Conservation (phyloP, 2,113 vertebrate species). For the Lophura nycthemera region DNA sequence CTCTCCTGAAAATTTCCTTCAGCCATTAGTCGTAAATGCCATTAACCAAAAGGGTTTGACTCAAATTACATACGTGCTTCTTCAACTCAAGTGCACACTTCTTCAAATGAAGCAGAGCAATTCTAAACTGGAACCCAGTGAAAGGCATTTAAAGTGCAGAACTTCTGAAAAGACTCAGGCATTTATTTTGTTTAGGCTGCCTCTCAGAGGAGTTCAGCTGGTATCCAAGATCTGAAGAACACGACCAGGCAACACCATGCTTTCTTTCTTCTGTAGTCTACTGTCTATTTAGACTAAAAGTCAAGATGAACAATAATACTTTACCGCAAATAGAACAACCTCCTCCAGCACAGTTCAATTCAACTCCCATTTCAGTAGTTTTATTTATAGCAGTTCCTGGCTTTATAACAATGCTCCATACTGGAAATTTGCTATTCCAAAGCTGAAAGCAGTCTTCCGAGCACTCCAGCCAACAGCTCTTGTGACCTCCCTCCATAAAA, state of each 20-base stretch:
- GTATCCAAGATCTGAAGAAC: not conserved
- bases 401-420: conserved; percentile 32
- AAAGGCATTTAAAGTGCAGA: not conserved
- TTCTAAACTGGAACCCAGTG: not conserved
- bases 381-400: conserved; percentile 60
- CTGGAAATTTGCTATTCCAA: conserved; percentile 64
- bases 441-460: conserved; percentile 43
- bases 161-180: not conserved
- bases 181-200: conserved; percentile 43
- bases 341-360: conserved; percentile 8
- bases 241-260: not conserved
- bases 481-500: conserved; percentile 52
- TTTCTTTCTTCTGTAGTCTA: not conserved
- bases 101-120: not conserved
- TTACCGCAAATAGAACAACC: conserved; percentile 53
- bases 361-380: conserved; percentile 17
- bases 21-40: not conserved
- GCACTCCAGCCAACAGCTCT: conserved; percentile 43
- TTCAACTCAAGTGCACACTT: not conserved
- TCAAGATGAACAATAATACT: conserved; percentile 43
- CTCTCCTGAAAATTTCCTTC: not conserved
- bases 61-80: not conserved
- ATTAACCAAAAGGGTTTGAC: not conserved
- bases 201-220: not conserved
- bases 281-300: conserved; percentile 10